phyloP scores from a whole-genome alignment of 2,797 vertebrate genomes.

The Macrochelys suwanniensis region DNA sequence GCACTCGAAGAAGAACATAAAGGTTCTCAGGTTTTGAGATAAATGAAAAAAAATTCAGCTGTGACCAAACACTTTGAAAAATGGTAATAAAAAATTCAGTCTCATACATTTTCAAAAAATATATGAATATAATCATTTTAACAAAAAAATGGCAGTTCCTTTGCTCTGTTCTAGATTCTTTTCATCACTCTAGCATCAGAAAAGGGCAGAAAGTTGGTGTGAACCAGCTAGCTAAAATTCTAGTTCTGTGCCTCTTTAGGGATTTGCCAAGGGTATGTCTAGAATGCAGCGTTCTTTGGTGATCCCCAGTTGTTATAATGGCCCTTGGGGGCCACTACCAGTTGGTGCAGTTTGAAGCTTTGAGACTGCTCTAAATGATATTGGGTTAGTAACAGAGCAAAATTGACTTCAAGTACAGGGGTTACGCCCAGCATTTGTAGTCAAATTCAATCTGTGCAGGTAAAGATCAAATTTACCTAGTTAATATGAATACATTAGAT shows the following conservation, averaged over 20 bases:
- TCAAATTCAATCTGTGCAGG: background rate
- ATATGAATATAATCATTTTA: background rate
- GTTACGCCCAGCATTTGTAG: background rate
- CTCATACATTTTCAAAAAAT: background rate
- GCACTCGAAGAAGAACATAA: no score
- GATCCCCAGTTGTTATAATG: background rate
- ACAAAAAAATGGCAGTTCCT: background rate
- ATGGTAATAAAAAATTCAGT: background rate
- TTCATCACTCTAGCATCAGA: background rate
- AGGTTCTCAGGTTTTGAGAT: rapidly evolving
- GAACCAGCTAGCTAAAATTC: background rate
- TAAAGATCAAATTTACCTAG: background rate
- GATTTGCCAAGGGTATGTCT: background rate
- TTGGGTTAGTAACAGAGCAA: background rate
- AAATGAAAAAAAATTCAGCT: rapidly evolving
- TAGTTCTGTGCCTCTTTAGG: background rate
- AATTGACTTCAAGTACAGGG: background rate
- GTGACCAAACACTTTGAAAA: rapidly evolving
- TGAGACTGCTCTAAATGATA: background rate
- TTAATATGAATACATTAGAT: background rate
- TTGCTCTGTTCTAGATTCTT: background rate
- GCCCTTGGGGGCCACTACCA: background rate
- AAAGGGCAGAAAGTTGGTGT: background rate
- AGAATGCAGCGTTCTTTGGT: background rate
- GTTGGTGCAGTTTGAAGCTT: background rate